A percentile compares a stretch with the other conserved stretches of the same genome.
Conservation (phyloP, 2,113 vertebrate genomes). For the Cervus canadensis region DNA sequence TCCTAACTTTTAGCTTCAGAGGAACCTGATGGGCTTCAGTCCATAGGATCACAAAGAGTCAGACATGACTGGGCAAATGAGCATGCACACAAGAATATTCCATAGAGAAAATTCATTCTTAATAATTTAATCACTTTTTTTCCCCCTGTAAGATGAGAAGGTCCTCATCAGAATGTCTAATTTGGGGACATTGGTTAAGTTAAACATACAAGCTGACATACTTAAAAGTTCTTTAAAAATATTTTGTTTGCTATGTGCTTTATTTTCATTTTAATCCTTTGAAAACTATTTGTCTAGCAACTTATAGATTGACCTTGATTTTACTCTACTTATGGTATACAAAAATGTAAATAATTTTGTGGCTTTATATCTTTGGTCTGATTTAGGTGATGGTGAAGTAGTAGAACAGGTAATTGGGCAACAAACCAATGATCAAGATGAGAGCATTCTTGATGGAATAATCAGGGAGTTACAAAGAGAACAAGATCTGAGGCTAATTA, state of each 20-base stretch:
- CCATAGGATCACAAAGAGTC: neutral
- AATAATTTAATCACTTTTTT: slow-evolving; percentile 5
- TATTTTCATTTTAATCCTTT: slow-evolving; percentile 12
- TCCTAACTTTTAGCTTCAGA: neutral
- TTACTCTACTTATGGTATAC: neutral
- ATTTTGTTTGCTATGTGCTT: neutral
- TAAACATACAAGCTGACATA: neutral
- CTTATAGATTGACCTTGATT: neutral
- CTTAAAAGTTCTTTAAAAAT: neutral
- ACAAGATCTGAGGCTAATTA: slow-evolving; percentile 85
- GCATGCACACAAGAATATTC: neutral
- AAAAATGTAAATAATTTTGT: slow-evolving; percentile 21
- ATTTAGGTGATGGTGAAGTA: slow-evolving; percentile 94
- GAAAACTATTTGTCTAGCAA: neutral
- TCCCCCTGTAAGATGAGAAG: neutral
- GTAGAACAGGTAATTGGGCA: slow-evolving; percentile 98
- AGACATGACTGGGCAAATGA: neutral
- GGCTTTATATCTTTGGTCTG: slow-evolving; percentile 57
- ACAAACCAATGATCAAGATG: slow-evolving; percentile 91
- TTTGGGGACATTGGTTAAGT: neutral
- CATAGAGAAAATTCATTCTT: neutral
- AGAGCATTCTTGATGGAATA: slow-evolving; percentile 92
- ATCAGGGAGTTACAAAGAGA: slow-evolving; percentile 94
- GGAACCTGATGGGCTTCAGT: neutral
- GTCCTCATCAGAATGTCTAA: neutral